Conservation (phyloP, 2,888 invertebrate genomes). For the Phyto melanocephala region DNA sequence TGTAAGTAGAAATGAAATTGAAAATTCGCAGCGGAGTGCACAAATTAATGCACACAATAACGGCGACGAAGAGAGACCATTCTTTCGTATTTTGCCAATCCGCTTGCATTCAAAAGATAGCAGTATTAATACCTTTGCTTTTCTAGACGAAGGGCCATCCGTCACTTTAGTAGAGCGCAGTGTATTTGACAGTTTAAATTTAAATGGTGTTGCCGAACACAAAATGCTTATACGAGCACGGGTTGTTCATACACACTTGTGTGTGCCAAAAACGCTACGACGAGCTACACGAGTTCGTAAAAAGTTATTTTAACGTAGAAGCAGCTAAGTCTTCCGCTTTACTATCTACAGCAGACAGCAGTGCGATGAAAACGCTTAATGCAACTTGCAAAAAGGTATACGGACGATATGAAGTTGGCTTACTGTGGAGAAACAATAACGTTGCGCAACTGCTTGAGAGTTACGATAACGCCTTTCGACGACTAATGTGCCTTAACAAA, state of each 20-base stretch:
- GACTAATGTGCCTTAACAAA: constrained; percentile 19
- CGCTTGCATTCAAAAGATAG: neutral
- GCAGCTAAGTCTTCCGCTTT: neutral
- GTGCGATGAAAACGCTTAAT: constrained; percentile 38
- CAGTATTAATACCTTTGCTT: neutral
- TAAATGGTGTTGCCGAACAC: neutral
- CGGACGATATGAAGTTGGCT: constrained; percentile 2
- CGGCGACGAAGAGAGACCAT: neutral
- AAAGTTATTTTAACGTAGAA: constrained; percentile 5
- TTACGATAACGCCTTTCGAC: constrained; percentile 6
- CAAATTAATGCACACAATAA: neutral
- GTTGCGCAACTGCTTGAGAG: constrained; percentile 9
- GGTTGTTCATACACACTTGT: too few relatives aligned
- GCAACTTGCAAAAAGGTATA: constrained; percentile 39
- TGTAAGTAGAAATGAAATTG: constrained; percentile 5
- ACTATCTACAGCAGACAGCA: neutral
- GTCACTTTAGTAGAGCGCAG: neutral
- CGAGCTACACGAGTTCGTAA: too few relatives aligned
- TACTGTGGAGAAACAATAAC: constrained; percentile 23
- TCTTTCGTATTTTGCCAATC: constrained; percentile 5
- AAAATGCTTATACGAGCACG: too few relatives aligned
- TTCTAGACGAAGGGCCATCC: neutral
- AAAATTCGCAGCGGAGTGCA: neutral
- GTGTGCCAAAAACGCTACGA: too few relatives aligned
- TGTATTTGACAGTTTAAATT: neutral